phyloP scores from a whole-genome alignment of 1,140 invertebrate species.

The Lordiphosa stackelbergi region DNA sequence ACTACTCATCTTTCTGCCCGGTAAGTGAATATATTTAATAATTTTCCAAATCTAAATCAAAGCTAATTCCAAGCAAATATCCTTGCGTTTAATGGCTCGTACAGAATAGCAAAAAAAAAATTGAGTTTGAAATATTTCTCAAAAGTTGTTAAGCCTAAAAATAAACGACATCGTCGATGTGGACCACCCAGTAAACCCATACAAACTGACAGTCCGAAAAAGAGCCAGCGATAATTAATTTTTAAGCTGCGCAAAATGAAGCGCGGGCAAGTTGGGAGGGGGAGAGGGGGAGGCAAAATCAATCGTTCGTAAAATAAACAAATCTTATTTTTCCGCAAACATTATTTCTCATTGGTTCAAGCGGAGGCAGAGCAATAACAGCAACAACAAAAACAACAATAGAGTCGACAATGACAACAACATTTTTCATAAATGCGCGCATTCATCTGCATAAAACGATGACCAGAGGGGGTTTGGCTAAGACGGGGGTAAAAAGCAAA shows the following conservation, averaged over 20 bases:
- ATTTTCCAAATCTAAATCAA: constrained; percentile 38
- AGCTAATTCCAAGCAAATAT: constrained; percentile 47
- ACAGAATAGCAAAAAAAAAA: constrained; percentile 9
- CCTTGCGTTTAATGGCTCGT: constrained; percentile 18
- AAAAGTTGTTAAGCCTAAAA: constrained; percentile 52
- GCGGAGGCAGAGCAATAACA: constrained; percentile 27
- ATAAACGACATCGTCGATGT: constrained; percentile 47
- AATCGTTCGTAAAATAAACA: constrained; percentile 76
- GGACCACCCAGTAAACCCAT: neutral
- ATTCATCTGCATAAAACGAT: constrained; percentile 70
- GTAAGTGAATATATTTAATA: constrained; percentile 48
- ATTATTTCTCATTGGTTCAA: constrained; percentile 67
- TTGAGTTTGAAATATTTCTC: constrained; percentile 57
- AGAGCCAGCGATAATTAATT: constrained; percentile 69
- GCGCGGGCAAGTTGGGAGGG: constrained; percentile 38
- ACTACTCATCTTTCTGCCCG: constrained; percentile 53
- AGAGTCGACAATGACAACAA: constrained; percentile 58
- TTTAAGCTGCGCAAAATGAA: constrained; percentile 73
- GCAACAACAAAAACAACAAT: constrained; percentile 43
- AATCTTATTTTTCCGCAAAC: constrained; percentile 75
- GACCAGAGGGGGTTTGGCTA: constrained; percentile 4
- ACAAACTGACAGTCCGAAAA: constrained; percentile 1
- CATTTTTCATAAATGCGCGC: constrained; percentile 71
- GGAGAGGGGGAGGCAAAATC: constrained; percentile 40
- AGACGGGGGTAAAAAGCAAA: neutral